Percentiles rank a stretch among this genome's conserved stretches.
Conservation (phyloP, 2,888 invertebrate species). For the Branchellion lobata region DNA sequence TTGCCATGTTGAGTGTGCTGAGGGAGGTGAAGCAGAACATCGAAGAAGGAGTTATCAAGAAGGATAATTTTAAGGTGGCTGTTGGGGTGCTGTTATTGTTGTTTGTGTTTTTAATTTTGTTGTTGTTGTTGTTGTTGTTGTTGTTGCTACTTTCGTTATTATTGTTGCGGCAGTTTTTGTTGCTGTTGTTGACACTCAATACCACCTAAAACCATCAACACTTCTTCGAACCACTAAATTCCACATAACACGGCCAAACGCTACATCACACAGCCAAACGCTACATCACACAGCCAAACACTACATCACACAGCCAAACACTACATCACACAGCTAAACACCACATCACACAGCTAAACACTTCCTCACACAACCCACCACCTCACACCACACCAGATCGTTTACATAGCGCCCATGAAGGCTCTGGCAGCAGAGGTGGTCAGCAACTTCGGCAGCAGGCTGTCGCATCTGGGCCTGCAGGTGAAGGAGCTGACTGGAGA, state of each 20-base stretch:
- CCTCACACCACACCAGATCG: constrained; percentile 72
- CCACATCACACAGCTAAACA: too few species aligned
- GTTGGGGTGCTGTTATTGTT: not conserved
- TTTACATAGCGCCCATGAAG: constrained; percentile 99
- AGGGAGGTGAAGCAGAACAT: constrained; percentile 85
- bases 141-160: not conserved
- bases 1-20: constrained; percentile 87
- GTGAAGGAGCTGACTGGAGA: constrained; percentile 95
- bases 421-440: constrained; percentile 98
- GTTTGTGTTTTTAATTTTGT: too few species aligned
- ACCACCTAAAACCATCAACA: not conserved
- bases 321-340: too few species aligned
- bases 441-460: constrained; percentile 80
- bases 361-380: too few species aligned
- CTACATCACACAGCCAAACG: too few species aligned
- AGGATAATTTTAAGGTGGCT: constrained; percentile 84
- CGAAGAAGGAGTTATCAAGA: constrained; percentile 73
- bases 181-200: too few species aligned
- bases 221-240: too few species aligned
- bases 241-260: too few species aligned
- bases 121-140: not conserved
- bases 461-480: constrained; percentile 75
- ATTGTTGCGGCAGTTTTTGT: too few species aligned
- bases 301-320: too few species aligned
- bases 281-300: too few species aligned